Percentiles rank a stretch among this genome's conserved stretches.
Evolutionary conservation across 1,140 invertebrate species (phyloP).

Genomic region (Lycorma delicatula): DNA sequence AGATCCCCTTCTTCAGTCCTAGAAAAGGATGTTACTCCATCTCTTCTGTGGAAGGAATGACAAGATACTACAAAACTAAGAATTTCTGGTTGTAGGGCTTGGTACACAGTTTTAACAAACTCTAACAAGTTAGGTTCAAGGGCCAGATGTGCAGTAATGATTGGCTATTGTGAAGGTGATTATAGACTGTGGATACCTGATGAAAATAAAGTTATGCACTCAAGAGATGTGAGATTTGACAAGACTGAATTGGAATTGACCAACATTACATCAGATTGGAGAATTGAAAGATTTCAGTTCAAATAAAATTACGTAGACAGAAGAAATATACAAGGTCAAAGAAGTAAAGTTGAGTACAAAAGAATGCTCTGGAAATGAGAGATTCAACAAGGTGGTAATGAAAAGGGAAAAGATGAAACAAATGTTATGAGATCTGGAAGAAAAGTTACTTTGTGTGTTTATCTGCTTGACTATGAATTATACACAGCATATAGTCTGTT

Average conservation of each 20-base stretch:
- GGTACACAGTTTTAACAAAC: slow-evolving; percentile 11
- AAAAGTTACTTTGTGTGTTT: neutral
- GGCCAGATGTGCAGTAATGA: slow-evolving; percentile 7
- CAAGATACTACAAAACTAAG: slow-evolving; percentile 12
- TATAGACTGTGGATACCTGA: slow-evolving; percentile 6
- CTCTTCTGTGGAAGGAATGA: slow-evolving; percentile 5
- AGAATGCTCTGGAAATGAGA: neutral
- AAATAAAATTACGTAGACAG: slow-evolving; percentile 6
- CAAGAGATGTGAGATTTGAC: slow-evolving; percentile 14
- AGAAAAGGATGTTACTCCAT: slow-evolving; percentile 6
- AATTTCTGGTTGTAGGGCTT: slow-evolving; percentile 14
- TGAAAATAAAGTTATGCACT: slow-evolving; percentile 4
- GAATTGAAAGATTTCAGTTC: neutral
- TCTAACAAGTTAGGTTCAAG: slow-evolving; percentile 9
- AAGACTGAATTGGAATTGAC: slow-evolving; percentile 6
- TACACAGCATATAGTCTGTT: slow-evolving; percentile 13
- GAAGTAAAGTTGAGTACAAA: slow-evolving; percentile 7
- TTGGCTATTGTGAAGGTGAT: slow-evolving; percentile 6
- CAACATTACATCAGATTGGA: neutral
- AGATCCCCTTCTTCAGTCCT: slow-evolving; percentile 8
- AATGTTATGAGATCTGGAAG: neutral
- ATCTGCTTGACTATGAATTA: slow-evolving; percentile 11
- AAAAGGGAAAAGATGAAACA: slow-evolving; percentile 7
- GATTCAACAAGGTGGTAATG: neutral
- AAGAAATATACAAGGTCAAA: slow-evolving; percentile 2